Conservation (phyloP, 2,888 invertebrate species). For the Netelia fuscicornis region DNA sequence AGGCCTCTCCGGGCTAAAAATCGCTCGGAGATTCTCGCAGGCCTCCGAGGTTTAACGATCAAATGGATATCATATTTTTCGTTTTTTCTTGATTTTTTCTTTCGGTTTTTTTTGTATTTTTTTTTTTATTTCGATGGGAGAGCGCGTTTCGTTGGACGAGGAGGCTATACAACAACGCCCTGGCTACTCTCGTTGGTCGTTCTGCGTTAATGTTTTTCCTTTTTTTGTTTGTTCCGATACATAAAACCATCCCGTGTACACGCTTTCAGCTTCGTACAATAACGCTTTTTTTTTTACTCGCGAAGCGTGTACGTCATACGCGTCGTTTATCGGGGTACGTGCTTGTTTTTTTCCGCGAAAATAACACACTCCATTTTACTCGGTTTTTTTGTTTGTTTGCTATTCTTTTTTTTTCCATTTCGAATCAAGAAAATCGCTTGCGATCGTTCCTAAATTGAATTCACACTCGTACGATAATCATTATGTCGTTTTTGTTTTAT, state of each 20-base stretch:
- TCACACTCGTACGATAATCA: too few relatives aligned
- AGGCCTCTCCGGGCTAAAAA: constrained; percentile 38
- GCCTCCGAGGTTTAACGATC: constrained; percentile 78
- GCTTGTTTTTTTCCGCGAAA: background rate
- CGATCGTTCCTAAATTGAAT: too few relatives aligned
- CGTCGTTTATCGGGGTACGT: background rate
- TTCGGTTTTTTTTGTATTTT: background rate
- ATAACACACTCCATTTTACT: background rate
- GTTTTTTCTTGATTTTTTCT: constrained; percentile 59
- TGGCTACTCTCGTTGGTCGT: too few relatives aligned
- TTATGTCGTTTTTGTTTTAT: too few relatives aligned
- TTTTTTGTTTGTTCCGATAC: too few relatives aligned
- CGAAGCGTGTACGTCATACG: constrained; percentile 27
- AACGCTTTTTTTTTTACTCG: constrained; percentile 10
- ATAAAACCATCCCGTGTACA: too few relatives aligned
- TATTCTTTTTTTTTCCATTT: background rate
- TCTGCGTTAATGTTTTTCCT: too few relatives aligned
- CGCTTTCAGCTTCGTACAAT: constrained; percentile 14
- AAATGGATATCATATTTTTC: constrained; percentile 78
- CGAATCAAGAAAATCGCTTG: too few relatives aligned
- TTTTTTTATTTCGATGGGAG: background rate
- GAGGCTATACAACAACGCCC: too few relatives aligned
- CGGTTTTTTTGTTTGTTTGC: too few relatives aligned
- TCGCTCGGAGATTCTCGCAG: constrained; percentile 61
- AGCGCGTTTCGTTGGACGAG: background rate